Conservation (phyloP, 2,888 invertebrate species). For the Steinernema hermaphroditum region DNA sequence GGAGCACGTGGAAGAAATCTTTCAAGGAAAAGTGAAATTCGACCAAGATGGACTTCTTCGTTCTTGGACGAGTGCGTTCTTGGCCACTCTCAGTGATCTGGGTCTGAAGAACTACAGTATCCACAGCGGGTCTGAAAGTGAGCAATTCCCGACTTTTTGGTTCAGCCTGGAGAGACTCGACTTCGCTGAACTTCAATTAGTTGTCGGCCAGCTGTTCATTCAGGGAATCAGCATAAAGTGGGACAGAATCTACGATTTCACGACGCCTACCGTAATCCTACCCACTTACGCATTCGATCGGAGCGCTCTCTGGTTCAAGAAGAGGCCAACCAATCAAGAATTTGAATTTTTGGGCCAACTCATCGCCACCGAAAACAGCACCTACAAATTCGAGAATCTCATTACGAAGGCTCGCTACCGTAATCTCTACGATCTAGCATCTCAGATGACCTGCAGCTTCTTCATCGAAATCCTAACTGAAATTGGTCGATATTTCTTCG, state of each 20-base stretch:
- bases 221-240: slow-evolving; percentile 40
- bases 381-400: slow-evolving; percentile 17
- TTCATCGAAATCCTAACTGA: neutral
- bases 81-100: neutral
- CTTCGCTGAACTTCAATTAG: neutral
- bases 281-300: slow-evolving; percentile 58
- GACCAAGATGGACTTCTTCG: neutral
- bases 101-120: slow-evolving; percentile 15
- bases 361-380: neutral
- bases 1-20: neutral
- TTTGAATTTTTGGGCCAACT: slow-evolving; percentile 16
- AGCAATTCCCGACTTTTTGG: slow-evolving; percentile 2
- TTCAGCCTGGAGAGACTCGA: slow-evolving; percentile 3
- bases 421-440: neutral
- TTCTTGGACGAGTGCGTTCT: neutral
- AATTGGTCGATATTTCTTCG: slow-evolving; percentile 19
- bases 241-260: slow-evolving; percentile 42
- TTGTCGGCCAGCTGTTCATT: slow-evolving; percentile 28
- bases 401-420: neutral
- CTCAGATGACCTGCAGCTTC: slow-evolving; percentile 1
- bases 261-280: slow-evolving; percentile 37
- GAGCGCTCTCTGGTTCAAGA: slow-evolving; percentile 48
- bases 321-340: slow-evolving; percentile 35
- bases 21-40: neutral
- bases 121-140: neutral